phyloP scores from a whole-genome alignment of 2,888 invertebrate genomes.

The Drosophila demipolita region DNA sequence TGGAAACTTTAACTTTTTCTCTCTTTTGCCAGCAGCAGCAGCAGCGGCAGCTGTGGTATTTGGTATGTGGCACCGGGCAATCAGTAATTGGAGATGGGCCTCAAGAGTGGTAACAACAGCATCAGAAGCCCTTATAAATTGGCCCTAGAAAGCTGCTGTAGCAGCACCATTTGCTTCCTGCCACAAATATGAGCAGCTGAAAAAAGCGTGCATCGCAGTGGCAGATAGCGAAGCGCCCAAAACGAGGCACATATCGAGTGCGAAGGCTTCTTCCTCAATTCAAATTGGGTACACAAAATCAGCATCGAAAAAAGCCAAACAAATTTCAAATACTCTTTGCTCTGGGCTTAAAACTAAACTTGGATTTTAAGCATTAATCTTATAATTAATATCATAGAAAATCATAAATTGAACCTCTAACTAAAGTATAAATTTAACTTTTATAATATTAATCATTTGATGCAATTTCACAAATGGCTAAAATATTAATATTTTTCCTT shows the following conservation, averaged over 20 bases:
- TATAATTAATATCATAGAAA: neutral
- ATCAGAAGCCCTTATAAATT: conserved; percentile 42
- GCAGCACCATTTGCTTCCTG: conserved; percentile 43
- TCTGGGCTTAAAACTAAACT: neutral
- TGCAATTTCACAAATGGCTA: neutral
- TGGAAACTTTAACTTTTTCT: conserved; percentile 32
- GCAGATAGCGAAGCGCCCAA: conserved; percentile 54
- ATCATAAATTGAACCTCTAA: neutral
- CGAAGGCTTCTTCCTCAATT: conserved; percentile 50
- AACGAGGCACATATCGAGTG: conserved; percentile 34
- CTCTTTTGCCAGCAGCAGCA: conserved; percentile 8
- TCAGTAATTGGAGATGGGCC: conserved; percentile 75
- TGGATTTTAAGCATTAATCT: neutral
- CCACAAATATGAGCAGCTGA: conserved; percentile 49
- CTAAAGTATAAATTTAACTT: neutral
- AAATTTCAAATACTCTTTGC: neutral
- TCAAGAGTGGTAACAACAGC: conserved; percentile 19
- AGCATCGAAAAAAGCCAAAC: neutral
- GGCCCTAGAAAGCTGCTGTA: conserved; percentile 29
- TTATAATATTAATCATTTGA: neutral
- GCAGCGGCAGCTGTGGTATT: conserved; percentile 7
- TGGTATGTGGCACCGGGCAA: conserved; percentile 57
- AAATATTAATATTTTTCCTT: too few relatives aligned
- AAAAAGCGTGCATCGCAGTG: conserved; percentile 71
- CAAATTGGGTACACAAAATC: conserved; percentile 5